Conservation (phyloP, 1,140 invertebrate genomes). For the Cryptotermes secundus region DNA sequence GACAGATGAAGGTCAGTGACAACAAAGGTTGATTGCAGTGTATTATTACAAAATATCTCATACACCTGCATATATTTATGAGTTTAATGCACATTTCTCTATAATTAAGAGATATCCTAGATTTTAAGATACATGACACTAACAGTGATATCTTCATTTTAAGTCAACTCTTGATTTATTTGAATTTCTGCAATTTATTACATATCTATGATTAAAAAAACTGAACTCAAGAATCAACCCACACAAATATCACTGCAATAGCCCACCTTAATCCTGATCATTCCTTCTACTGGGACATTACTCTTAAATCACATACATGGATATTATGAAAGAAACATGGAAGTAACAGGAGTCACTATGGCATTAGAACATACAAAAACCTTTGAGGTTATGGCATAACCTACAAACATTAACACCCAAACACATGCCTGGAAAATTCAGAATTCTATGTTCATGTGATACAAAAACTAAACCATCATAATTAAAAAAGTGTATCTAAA, state of each 20-base stretch:
- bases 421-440: not conserved
- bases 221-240: not conserved
- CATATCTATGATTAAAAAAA: not conserved
- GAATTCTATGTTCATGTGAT: not conserved
- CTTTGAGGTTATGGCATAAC: no score
- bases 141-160: not conserved
- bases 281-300: not conserved
- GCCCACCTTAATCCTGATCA: not conserved
- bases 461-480: not conserved
- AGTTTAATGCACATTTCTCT: not conserved
- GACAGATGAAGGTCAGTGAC: no score
- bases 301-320: no score
- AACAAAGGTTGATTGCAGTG: not conserved
- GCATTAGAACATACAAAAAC: not conserved
- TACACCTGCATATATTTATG: not conserved
- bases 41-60: not conserved
- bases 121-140: not conserved
- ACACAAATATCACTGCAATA: not conserved
- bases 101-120: not conserved
- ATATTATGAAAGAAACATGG: not conserved
- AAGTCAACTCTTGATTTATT: not conserved
- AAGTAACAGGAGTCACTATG: not conserved
- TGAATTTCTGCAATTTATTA: not conserved
- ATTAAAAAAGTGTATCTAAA: not conserved
- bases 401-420: not conserved